Evolutionary conservation across 2,113 vertebrate genomes (phyloP), one percentile per base, ranked within the genome.

Genomic region (Crotophaga sulcirostris): DNA sequence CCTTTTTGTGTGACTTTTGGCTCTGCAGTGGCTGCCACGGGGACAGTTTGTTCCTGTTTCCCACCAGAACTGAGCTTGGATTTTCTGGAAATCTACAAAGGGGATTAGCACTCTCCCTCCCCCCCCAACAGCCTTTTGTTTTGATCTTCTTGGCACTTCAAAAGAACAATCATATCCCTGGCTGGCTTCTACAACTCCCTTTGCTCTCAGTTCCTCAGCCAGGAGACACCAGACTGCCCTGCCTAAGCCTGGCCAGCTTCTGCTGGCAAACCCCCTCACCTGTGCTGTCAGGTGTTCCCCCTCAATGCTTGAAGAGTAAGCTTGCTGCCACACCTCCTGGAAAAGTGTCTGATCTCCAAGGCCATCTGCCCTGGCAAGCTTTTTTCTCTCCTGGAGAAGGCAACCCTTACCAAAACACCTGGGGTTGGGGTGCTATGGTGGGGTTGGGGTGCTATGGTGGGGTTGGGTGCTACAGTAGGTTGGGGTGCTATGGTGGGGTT

Each of bases 31-130:
- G 98, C 97, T 80, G 97, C 98, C 98, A 98, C 97, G 44, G 97
- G 99, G 92, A 99, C 98, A 0, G 97, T 98, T 98, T 99, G 99
- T 96, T 99, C 98, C 94, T 97, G 70, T 94, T 97, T 98, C 85
- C 98, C 98, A 75, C 99, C 98, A 36, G 98, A 95, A 75, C 80
- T 98, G 79, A 99, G 97, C 80, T 96, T 96, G 97, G 99, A 98
- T 95, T 98, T 98, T 95, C 99, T 97, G 69, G 96, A 98, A 83
- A 99, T 98, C 98, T 98, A 94, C 84, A 64, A 64, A 93, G 86
- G 38, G 68, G 73, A 85, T 89, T 69, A 11, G 52, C 47, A 24
- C 47, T 49, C 47, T 21, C 23, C 20, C 47, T 49, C 47, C 47
- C 23, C 23, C 47, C 45, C 18, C 47, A 52, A 42, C 75, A 74